Base-by-base conservation (phyloP, 2,888 invertebrate genomes). In the Tiliacea aurago region DNA sequence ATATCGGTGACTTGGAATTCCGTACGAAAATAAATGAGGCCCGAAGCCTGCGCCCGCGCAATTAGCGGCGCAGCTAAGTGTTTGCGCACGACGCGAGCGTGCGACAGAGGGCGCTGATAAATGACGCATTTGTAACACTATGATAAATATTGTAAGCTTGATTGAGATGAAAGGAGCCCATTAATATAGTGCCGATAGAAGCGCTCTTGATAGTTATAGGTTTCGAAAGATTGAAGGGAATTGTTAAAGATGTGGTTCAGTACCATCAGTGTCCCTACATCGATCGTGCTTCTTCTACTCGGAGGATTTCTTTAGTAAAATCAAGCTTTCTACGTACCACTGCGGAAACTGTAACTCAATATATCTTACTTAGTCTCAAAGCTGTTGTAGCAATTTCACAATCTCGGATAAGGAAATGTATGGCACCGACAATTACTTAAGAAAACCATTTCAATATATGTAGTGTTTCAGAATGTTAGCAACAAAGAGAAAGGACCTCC, bases 31-130 rank as follows among this genome's bases (percentile, higher is more conserved):
- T 84, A 84, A 84, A 87, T 85, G 85, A 76, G 74, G 55, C 71
- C 71, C 72, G 62, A 53, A 74, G 74, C 81, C 67, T 84, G 83
- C 81, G 76, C 76, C 71, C 69, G 79, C 74, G 86, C 87, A 87
- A 87, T 87, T 87, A 87, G 87, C 76, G 73, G 67, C 63, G 80
- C 70, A 73, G 83, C 75, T 87, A 86, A 87, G 86, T 84, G 86
- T 87, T 87, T 81, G 82, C 37, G 86, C 86, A 87, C 87, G 87
- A 86, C 73, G 64, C 73, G 53, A 78, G 65, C 71, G 73, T 69
- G 70, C 84, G 81, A 81, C 81, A 73, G 69, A 87, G 76, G 78
- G 70, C 70, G 65, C 73, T 85, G 81, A 86, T 86, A 83, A 80
- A 87, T 83, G 70, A 78, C 75, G 70, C 80, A 81, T 77, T 86